Evolutionary conservation across 2,113 vertebrate genomes (phyloP).

Genomic region (Eclectus roratus): DNA sequence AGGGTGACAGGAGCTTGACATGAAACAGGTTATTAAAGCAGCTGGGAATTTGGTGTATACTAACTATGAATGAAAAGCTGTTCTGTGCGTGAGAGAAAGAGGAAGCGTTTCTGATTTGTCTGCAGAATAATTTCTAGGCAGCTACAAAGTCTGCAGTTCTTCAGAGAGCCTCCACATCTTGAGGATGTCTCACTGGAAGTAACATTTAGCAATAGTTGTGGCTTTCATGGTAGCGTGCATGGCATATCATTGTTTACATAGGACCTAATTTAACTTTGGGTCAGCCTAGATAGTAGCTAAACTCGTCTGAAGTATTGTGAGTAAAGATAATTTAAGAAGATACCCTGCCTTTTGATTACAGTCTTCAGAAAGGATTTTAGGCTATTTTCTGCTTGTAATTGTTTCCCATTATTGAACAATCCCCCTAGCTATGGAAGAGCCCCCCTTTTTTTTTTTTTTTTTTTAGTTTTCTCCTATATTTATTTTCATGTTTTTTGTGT

Average conservation of each 20-base stretch:
- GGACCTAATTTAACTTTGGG: neutral
- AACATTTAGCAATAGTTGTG: neutral
- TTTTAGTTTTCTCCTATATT: neutral
- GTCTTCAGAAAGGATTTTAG: neutral
- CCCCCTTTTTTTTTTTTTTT: neutral
- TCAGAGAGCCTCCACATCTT: neutral
- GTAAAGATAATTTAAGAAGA: neutral
- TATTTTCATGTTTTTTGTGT: neutral
- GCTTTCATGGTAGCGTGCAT: neutral
- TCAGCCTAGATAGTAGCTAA: neutral
- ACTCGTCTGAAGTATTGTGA: neutral
- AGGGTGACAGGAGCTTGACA: neutral
- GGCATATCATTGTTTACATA: neutral
- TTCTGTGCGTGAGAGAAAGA: neutral
- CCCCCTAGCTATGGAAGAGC: neutral
- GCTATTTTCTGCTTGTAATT: neutral
- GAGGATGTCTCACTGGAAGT: neutral
- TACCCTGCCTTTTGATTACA: neutral
- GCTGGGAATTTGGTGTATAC: neutral
- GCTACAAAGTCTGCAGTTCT: neutral
- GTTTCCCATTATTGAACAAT: neutral
- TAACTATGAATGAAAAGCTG: neutral
- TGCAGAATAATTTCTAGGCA: neutral
- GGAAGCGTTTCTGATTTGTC: neutral
- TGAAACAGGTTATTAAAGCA: slow-evolving; percentile 13